Base-by-base conservation (phyloP, 2,113 vertebrate species). In the Telmatochromis sp. region DNA sequence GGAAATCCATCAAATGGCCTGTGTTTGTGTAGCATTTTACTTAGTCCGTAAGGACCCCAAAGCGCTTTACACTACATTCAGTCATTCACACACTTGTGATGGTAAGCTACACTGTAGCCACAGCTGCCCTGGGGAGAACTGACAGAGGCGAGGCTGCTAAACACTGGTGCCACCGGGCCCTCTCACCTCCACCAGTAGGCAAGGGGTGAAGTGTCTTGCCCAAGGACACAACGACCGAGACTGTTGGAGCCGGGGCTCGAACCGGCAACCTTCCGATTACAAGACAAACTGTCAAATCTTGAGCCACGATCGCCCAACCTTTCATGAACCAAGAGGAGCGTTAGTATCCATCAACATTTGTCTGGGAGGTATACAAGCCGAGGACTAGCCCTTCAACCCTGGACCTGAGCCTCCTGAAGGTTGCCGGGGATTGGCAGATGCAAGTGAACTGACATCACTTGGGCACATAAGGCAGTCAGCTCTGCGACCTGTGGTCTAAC, bases 211-310 rank as follows among this genome's bases (percentile, higher is more conserved):
- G 19, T 53, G 51, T 21, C 51, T 53, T 53, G 51, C 51, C 51
- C 19, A 53, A 53, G 51, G 9, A 53, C 19, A 2, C 51, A 53
- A 53, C 51, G 0, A 53, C 51, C 19, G 0, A 53, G 51, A 53
- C 19, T 21, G 19, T 53, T 53, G 5, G 51, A 53, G 51, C 51
- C 3, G 2, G 51, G 19, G 19, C 51, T 21, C 5, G 1, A 53
- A 53, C 19, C 2, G 19, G 9, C 51, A 6, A 53, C 2, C 51
- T 3, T n/a, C n/a, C n/a, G n/a, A n/a, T 53, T 53, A 53, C 9
- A 21, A 53, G 51, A 21, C 9, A 1, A 53, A 53, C 51, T 53
- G 9, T 11, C 19, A 53, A 53, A 21, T 21, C 51, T 11, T 11
- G 51, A 53, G 51, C 9, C 51, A 53, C 3, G 19, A 21, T 53